Base-by-base conservation (phyloP, 2,113 vertebrate species). In the Stigmatopora argus region DNA sequence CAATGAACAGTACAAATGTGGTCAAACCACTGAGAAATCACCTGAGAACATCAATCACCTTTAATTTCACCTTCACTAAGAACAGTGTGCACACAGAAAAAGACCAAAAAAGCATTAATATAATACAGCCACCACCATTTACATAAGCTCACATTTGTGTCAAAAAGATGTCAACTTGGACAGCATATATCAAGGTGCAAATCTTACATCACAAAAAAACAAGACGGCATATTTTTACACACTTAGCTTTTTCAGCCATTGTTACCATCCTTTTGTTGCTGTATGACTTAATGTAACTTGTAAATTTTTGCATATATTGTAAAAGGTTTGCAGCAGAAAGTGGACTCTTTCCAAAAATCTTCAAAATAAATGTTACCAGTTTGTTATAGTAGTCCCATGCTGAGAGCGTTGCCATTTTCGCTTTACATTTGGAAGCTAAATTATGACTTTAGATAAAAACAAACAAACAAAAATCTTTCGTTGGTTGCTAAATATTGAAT, bases 1-100 rank as follows among this genome's bases (percentile, higher is more conserved):
- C 11, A 61, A 31, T 3, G 13, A 17, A 56, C 53, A 34, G 41
- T 61, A 45, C n/a, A 61, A 44, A 31, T 1, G 34, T 41, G 17
- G 34, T 17, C 5, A 7, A 14, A 59, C 57, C 57, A 59, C 31
- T 4, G 38, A 61, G 19, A 19, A 61, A 21, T 61, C 59, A 61
- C 59, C 59, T 61, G 59, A 61, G 59, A 61, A 61, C 59, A 45
- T 45, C 7, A 41, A 61, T 4, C 23, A 56, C 26, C 7, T 45
- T 44, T 18, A 60, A 34, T 14, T 45, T 61, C 41, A 45, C 59
- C 59, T 3, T 44, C 19, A 61, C 11, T 17, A 19, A 5, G 23
- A 56, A 23, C 15, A 17, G 14, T 5, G 46, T 5, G 14, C 14
- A 48, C 46, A 5, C 53, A 31, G 51, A n/a, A 55, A 55, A 55